Conservation (phyloP, 2,888 invertebrate species). For the Chesias legatella region DNA sequence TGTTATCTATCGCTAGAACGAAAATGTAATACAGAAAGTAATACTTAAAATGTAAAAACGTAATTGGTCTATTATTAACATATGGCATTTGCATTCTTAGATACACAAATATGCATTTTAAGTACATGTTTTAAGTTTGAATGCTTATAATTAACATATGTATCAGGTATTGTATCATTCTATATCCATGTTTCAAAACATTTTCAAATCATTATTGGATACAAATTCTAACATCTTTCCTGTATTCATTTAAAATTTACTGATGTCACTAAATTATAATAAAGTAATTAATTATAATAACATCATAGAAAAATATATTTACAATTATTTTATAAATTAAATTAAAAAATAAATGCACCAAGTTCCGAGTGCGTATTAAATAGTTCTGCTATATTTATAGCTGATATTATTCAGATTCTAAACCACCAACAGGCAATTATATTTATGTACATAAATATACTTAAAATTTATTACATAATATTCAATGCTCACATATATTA, state of each 20-base stretch:
- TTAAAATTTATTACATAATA: slow-evolving; percentile 3
- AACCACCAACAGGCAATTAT: slow-evolving; percentile 8
- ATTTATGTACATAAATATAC: neutral
- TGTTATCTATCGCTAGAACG: no score
- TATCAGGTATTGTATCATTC: slow-evolving; percentile 2
- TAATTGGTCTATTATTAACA: neutral
- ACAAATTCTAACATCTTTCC: slow-evolving; percentile 13
- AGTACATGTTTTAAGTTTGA: slow-evolving; percentile 5
- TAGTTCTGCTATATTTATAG: slow-evolving; percentile 17
- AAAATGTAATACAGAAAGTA: no score
- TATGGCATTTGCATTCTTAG: neutral
- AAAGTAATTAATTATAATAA: slow-evolving; percentile 24
- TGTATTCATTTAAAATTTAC: slow-evolving; percentile 21
- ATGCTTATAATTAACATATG: slow-evolving; percentile 9
- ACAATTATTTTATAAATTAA: slow-evolving; percentile 24
- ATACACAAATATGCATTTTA: slow-evolving; percentile 6
- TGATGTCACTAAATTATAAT: slow-evolving; percentile 19
- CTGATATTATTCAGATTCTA: slow-evolving; percentile 9
- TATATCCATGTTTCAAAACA: slow-evolving; percentile 8
- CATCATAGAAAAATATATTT: slow-evolving; percentile 30
- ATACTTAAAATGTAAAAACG: neutral
- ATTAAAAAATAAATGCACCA: slow-evolving; percentile 29
- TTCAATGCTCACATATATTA: slow-evolving; percentile 15
- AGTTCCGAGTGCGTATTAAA: slow-evolving; percentile 16
- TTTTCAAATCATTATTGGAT: slow-evolving; percentile 11